phyloP scores from a whole-genome alignment of 2,113 vertebrate species.

The Triplophysa dalaica region DNA sequence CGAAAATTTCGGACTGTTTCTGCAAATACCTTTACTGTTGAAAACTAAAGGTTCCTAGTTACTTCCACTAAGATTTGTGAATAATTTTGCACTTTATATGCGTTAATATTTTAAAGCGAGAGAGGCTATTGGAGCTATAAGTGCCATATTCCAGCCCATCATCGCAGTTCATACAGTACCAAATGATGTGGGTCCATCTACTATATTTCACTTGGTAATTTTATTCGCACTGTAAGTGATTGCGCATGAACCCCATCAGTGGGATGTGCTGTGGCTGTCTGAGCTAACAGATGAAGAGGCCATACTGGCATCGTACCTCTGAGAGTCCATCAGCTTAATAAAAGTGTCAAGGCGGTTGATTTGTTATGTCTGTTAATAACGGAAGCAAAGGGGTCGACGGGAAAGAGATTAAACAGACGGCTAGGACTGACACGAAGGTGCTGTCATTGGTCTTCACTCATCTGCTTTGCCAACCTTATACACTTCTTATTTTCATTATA shows the following conservation, averaged over 20 bases:
- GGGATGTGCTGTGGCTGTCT: conserved; percentile 45
- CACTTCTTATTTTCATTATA: conserved; percentile 12
- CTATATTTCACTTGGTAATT: conserved; percentile 30
- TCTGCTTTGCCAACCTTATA: background rate
- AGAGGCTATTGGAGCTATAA: background rate
- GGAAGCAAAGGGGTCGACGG: conserved; percentile 20
- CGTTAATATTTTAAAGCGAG: conserved; percentile 3
- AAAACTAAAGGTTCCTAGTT: background rate
- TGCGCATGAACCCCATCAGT: conserved; percentile 29
- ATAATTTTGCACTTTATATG: background rate
- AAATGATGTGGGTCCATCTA: conserved; percentile 28
- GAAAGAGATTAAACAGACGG: conserved; percentile 35
- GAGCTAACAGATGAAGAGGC: conserved; percentile 51
- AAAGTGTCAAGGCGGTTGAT: conserved; percentile 55
- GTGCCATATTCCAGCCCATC: background rate
- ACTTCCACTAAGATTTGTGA: background rate
- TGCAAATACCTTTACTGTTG: too few relatives aligned
- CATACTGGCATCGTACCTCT: conserved; percentile 52
- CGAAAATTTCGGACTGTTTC: too few relatives aligned
- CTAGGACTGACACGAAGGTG: conserved; percentile 23
- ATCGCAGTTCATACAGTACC: conserved; percentile 1
- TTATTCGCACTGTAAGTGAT: conserved; percentile 41
- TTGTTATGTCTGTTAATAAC: conserved; percentile 59
- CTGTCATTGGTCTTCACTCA: conserved; percentile 28
- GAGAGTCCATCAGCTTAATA: conserved; percentile 60